phyloP scores from a whole-genome alignment of 2,797 vertebrate genomes.

The Menidia menidia region DNA sequence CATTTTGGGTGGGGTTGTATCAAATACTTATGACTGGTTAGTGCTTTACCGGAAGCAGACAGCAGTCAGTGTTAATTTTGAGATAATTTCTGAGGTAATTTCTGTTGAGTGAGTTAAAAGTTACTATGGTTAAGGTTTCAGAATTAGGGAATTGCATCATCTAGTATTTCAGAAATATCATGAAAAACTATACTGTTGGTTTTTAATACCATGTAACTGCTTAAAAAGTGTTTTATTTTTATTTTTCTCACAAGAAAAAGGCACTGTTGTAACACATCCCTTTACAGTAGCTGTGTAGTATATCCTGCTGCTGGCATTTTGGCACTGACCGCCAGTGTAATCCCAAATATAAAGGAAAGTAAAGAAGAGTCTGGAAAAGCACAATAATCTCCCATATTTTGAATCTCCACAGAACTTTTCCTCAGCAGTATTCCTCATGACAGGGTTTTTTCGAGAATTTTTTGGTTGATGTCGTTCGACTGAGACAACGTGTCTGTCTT shows the following conservation, averaged over 20 bases:
- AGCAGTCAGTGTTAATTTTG: not conserved
- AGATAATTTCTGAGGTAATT: not conserved
- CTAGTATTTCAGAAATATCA: not conserved
- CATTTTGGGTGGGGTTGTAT: not conserved
- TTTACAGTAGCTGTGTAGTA: not conserved
- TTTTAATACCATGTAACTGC: not conserved
- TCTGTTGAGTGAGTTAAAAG: not conserved
- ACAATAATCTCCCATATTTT: not conserved
- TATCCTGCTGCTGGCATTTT: not conserved
- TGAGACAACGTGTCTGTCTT: conserved; percentile 44
- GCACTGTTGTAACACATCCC: not conserved
- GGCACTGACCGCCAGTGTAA: not conserved
- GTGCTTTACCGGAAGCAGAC: not conserved
- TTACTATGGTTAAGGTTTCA: not conserved
- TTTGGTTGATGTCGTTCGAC: conserved; percentile 8
- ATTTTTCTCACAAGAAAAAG: no score
- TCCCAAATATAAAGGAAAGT: not conserved
- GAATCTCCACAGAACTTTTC: not conserved
- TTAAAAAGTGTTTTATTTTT: not conserved
- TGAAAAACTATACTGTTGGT: not conserved
- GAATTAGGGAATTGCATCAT: not conserved
- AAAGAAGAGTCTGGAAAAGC: not conserved
- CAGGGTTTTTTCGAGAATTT: not conserved
- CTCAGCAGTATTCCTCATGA: not conserved
- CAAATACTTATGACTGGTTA: not conserved